Evolutionary conservation across 2,113 vertebrate species (phyloP).

Genomic region (Morphnarchus princeps): DNA sequence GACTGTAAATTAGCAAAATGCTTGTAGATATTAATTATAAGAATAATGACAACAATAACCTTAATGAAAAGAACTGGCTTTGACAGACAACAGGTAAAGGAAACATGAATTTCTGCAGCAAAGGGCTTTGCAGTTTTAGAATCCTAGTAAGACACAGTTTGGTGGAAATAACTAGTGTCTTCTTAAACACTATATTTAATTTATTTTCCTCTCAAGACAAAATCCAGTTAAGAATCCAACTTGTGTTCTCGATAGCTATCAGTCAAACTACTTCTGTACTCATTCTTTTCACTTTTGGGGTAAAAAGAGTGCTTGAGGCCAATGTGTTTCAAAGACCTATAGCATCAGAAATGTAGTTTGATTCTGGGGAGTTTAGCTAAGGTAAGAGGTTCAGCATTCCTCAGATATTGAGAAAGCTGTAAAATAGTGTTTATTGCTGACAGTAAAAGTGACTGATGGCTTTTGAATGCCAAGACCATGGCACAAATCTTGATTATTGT

Average conservation of each 20-base stretch:
- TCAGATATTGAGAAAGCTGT: not conserved
- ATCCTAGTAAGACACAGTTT: not conserved
- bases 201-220: not conserved
- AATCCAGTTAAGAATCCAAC: not conserved
- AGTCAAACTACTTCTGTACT: not conserved
- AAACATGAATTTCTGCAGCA: not conserved
- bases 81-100: not conserved
- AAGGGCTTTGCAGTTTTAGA: not conserved
- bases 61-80: not conserved
- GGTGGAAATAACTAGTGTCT: not conserved
- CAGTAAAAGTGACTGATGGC: not conserved
- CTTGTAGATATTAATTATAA: not conserved
- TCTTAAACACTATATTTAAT: not conserved
- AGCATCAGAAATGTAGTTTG: not conserved
- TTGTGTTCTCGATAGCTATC: not conserved
- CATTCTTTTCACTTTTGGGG: not conserved
- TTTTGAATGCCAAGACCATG: not conserved
- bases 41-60: not conserved
- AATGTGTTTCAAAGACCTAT: not conserved
- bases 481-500: not conserved
- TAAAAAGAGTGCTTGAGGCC: not conserved
- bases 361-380: not conserved
- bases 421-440: not conserved
- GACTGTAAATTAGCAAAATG: not conserved
- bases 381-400: not conserved